These are phyloP conservation scores for Epinephelus malabaricus DNA, from an alignment of 2,797 vertebrate species.

Conservation along the genomic window DNA sequence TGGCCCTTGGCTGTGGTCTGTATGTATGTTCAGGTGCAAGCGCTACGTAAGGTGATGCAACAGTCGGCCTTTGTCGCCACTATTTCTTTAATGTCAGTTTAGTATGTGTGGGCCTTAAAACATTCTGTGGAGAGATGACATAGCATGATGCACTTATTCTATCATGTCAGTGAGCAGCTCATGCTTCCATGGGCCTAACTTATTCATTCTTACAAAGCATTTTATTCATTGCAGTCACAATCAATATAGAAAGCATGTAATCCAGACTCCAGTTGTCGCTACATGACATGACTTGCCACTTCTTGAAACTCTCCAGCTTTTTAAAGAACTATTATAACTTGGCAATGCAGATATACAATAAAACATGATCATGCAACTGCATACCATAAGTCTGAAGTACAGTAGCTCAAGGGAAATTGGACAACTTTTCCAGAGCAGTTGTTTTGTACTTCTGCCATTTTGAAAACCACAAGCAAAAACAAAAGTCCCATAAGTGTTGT, in stretches of 20 bases:
- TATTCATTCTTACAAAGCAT: no score
- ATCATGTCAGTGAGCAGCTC: no score
- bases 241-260: not conserved
- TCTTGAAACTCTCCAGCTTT: not conserved
- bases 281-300: conserved; percentile 1
- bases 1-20: no score
- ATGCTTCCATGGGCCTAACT: no score
- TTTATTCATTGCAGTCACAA: not conserved
- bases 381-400: not conserved
- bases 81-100: no score
- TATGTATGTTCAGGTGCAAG: no score
- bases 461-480: not conserved
- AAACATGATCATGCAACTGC: not conserved
- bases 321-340: not conserved
- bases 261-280: not conserved
- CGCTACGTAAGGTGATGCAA: no score
- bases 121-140: no score
- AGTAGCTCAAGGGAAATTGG: not conserved
- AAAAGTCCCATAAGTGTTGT: not conserved
- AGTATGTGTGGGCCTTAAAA: no score
- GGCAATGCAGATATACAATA: not conserved
- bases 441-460: not conserved
- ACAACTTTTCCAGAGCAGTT: not conserved
- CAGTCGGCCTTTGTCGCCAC: no score
- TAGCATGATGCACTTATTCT: no score